Conservation (phyloP, 2,113 vertebrate genomes). For the Pan paniscus region DNA sequence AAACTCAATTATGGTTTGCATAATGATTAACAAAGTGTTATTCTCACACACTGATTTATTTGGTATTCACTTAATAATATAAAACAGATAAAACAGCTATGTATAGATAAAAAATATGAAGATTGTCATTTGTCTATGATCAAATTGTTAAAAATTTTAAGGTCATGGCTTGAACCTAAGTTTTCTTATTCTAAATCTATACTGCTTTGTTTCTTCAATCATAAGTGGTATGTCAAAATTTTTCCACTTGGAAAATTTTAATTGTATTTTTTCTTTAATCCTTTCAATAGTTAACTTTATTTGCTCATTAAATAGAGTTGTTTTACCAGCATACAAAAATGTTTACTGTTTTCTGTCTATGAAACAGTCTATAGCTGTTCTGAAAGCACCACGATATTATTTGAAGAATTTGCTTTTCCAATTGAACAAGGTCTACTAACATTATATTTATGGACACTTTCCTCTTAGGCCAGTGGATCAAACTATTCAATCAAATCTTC, state of each 20-base stretch:
- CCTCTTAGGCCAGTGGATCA: neutral
- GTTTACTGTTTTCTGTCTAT: neutral
- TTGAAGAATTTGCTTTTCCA: neutral
- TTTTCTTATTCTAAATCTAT: neutral
- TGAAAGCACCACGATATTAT: neutral
- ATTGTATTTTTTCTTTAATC: neutral
- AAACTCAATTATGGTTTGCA: neutral
- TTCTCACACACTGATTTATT: neutral
- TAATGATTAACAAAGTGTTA: neutral
- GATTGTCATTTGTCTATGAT: neutral
- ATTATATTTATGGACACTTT: neutral
- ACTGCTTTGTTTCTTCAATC: rapidly evolving
- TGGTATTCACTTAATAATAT: neutral
- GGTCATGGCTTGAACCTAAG: neutral
- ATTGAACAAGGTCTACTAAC: neutral
- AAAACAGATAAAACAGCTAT: neutral
- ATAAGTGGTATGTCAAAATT: neutral
- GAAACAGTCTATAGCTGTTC: neutral
- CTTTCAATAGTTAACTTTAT: neutral
- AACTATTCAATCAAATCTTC: neutral
- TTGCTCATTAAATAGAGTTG: neutral
- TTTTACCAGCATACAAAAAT: neutral
- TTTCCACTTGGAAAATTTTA: neutral
- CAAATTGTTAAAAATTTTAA: neutral
- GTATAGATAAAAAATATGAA: neutral